Percentiles rank a stretch among this genome's conserved stretches.
Conservation (phyloP, 2,797 vertebrate genomes). For the Distichodus sexfasciatus region DNA sequence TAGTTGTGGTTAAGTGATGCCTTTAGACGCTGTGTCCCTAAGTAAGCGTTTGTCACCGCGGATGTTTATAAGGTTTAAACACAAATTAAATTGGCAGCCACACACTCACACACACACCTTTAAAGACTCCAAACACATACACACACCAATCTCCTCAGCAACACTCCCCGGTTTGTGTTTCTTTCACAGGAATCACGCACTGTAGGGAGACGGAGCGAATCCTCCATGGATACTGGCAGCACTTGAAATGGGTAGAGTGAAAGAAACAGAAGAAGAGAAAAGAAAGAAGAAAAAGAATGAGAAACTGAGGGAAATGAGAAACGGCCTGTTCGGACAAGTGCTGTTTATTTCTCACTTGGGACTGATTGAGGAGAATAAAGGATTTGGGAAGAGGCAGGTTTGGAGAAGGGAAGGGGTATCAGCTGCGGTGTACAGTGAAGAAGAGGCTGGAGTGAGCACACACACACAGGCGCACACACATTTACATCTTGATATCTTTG, state of each 20-base stretch:
- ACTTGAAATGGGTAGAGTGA: conserved; percentile 58
- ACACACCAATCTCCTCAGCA: conserved; percentile 29
- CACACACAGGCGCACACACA: conserved; percentile 26
- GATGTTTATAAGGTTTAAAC: conserved; percentile 14
- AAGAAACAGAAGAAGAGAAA: conserved; percentile 54
- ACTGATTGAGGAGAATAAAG: conserved; percentile 34
- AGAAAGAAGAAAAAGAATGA: conserved; percentile 51
- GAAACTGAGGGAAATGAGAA: conserved; percentile 60
- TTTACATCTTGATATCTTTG: too few relatives aligned
- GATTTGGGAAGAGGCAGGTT: conserved; percentile 18
- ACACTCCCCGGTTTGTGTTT: conserved; percentile 28
- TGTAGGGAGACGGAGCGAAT: conserved; percentile 36
- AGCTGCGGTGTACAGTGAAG: neutral
- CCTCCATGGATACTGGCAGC: conserved; percentile 60
- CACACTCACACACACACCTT: conserved; percentile 31
- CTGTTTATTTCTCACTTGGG: conserved; percentile 6
- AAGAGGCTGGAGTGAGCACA: neutral
- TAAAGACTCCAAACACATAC: neutral
- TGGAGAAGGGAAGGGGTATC: conserved; percentile 27
- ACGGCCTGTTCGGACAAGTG: conserved; percentile 37
- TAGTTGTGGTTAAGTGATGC: conserved; percentile 59
- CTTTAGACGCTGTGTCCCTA: conserved; percentile 65
- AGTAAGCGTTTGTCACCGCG: conserved; percentile 55
- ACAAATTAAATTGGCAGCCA: conserved; percentile 38
- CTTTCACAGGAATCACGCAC: conserved; percentile 37